These are phyloP conservation scores for Anoplius nigerrimus DNA, from an alignment of 2,888 invertebrate species.

Conservation along the genomic window DNA sequence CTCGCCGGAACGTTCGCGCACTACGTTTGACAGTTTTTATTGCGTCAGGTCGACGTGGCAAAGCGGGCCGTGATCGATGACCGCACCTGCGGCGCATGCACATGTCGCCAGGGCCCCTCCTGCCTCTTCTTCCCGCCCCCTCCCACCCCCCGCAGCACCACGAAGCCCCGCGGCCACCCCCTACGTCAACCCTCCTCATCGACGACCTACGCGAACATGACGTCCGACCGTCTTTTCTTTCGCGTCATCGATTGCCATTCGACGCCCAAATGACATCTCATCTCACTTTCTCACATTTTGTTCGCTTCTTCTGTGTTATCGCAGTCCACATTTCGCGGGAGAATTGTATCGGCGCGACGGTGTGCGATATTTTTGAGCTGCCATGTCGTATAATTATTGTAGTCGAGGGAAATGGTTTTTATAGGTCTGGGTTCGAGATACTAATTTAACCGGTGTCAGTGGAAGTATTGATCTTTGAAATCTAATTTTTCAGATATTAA, in stretches of 20 bases:
- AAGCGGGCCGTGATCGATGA: conserved; percentile 28
- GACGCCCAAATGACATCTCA: conserved; percentile 2
- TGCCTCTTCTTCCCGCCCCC: conserved; percentile 11
- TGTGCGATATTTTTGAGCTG: no score
- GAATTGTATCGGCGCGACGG: no score
- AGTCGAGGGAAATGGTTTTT: no score
- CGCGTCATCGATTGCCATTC: not conserved
- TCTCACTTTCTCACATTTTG: not conserved
- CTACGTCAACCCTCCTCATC: not conserved
- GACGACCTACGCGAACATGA: no score
- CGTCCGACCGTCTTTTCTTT: not conserved
- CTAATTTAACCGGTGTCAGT: no score
- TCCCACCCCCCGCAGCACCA: not conserved
- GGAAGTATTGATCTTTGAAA: no score
- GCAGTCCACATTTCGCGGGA: no score
- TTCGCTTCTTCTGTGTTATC: no score
- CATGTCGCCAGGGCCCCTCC: conserved; percentile 34
- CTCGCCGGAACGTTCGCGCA: conserved; percentile 11
- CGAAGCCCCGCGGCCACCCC: not conserved
- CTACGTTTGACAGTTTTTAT: conserved; percentile 33
- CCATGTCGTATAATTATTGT: no score
- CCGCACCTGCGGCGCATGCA: conserved; percentile 22
- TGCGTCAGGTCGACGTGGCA: conserved; percentile 12
- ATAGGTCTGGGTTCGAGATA: no score
- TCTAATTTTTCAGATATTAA: no score